phyloP scores from a whole-genome alignment of 2,797 vertebrate species.

The Leucoraja ocellata region DNA sequence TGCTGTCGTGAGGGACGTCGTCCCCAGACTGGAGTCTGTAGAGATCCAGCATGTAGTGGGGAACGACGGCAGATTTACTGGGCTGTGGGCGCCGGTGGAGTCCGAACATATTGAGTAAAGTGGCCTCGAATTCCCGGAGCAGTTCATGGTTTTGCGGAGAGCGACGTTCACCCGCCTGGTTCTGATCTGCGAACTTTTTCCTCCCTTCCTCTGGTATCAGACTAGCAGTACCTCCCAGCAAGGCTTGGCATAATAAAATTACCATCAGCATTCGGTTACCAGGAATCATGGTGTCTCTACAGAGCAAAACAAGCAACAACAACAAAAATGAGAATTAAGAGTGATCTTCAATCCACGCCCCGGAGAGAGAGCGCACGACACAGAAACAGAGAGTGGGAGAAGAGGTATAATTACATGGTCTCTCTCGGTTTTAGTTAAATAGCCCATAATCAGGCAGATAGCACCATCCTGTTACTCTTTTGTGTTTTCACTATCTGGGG shows the following conservation, averaged over 20 bases:
- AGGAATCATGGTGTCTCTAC: slow-evolving; percentile 99
- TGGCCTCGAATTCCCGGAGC: slow-evolving; percentile 95
- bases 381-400: slow-evolving; percentile 42
- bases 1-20: slow-evolving; percentile 61
- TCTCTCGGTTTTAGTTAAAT: slow-evolving; percentile 65
- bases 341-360: slow-evolving; percentile 38
- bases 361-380: slow-evolving; percentile 22
- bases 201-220: slow-evolving; percentile 93
- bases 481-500: slow-evolving; percentile 54
- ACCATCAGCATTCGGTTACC: slow-evolving; percentile 99
- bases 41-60: slow-evolving; percentile 90
- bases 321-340: slow-evolving; percentile 29
- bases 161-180: slow-evolving; percentile 65
- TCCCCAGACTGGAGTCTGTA: slow-evolving; percentile 92
- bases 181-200: slow-evolving; percentile 85
- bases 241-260: slow-evolving; percentile 98
- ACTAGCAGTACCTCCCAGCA: slow-evolving; percentile 97
- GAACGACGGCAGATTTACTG: slow-evolving; percentile 76
- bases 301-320: slow-evolving; percentile 45
- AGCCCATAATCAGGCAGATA: slow-evolving; percentile 61
- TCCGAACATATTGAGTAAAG: slow-evolving; percentile 97
- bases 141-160: slow-evolving; percentile 94
- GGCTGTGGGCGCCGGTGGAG: slow-evolving; percentile 88
- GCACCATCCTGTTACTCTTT: slow-evolving; percentile 58
- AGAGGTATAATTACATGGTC: slow-evolving; percentile 56